Conservation (phyloP, 1,140 invertebrate species). For the Glomeris maerens region DNA sequence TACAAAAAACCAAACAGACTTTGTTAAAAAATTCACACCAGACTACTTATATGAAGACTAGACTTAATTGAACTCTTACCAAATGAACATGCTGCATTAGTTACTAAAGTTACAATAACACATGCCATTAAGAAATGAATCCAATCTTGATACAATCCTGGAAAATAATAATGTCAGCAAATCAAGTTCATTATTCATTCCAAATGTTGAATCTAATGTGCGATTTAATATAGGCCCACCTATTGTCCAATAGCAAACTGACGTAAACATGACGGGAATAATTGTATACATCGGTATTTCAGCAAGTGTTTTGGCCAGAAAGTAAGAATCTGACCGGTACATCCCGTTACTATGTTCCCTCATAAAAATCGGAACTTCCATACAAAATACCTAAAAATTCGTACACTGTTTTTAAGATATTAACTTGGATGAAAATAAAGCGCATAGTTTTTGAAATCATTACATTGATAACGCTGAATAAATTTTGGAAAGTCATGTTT, state of each 20-base stretch:
- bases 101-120: constrained; percentile 60
- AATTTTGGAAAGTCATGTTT: constrained; percentile 8
- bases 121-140: constrained; percentile 58
- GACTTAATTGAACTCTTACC: constrained; percentile 45
- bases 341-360: constrained; percentile 24
- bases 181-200: no score
- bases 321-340: constrained; percentile 23
- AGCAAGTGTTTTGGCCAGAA: constrained; percentile 47
- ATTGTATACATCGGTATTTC: constrained; percentile 50
- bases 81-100: constrained; percentile 81
- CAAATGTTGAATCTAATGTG: not conserved
- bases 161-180: constrained; percentile 42
- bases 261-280: constrained; percentile 67
- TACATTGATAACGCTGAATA: constrained; percentile 19
- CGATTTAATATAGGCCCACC: constrained; percentile 21
- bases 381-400: constrained; percentile 16
- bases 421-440: not conserved
- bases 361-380: constrained; percentile 22
- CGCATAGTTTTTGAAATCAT: not conserved
- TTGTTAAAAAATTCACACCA: not conserved
- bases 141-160: constrained; percentile 53
- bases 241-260: constrained; percentile 60
- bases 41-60: no score
- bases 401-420: not conserved
- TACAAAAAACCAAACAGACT: constrained; percentile 18